These are phyloP conservation scores for Barnardius zonarius DNA, from an alignment of 2,113 vertebrate species.

Conservation along the genomic window DNA sequence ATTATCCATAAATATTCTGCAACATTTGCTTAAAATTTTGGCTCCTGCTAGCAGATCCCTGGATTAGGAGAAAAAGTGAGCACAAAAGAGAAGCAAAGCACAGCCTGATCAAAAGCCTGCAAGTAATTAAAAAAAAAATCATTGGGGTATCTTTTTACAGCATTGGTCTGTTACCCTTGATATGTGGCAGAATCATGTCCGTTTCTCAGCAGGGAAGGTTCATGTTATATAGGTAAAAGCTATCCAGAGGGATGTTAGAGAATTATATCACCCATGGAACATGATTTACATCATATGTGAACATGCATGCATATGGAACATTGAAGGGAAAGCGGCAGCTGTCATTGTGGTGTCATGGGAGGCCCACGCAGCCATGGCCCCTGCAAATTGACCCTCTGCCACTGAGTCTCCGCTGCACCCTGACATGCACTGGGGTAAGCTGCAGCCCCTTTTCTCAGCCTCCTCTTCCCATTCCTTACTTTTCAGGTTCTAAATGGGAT, in stretches of 20 bases:
- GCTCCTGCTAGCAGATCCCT: not conserved
- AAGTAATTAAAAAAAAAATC: not conserved
- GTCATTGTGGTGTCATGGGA: not conserved
- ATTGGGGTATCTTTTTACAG: not conserved
- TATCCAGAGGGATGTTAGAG: not conserved
- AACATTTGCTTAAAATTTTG: conserved; percentile 43
- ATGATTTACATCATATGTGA: not conserved
- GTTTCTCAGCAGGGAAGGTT: not conserved
- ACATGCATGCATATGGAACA: not conserved
- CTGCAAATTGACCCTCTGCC: not conserved
- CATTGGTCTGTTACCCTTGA: not conserved
- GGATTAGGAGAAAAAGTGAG: not conserved
- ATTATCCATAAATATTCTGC: conserved; percentile 69
- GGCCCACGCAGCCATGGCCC: not conserved
- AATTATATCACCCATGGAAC: not conserved
- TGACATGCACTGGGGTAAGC: not conserved
- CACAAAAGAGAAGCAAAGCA: not conserved
- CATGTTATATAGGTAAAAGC: not conserved
- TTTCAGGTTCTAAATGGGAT: conserved; percentile 69
- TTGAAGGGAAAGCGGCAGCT: not conserved
- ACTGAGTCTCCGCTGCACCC: not conserved
- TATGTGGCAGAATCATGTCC: not conserved
- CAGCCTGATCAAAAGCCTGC: not conserved
- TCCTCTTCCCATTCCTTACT: not conserved
- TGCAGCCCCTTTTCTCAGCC: not conserved